A percentile compares a stretch with the other conserved stretches of the same genome.
Conservation (phyloP, 2,888 invertebrate genomes). For the Clostera curtula region DNA sequence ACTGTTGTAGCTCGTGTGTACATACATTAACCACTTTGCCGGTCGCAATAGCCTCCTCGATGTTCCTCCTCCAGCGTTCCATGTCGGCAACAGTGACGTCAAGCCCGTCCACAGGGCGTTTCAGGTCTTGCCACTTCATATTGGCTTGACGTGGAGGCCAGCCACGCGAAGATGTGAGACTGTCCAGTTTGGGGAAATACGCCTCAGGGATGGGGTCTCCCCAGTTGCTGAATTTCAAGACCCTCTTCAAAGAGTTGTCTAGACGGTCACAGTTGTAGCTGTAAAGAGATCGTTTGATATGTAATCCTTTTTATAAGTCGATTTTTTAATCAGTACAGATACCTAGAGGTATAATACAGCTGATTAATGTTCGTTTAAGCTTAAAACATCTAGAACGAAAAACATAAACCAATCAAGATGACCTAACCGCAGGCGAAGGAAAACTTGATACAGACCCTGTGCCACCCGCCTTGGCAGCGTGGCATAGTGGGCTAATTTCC, state of each 20-base stretch:
- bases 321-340: no score
- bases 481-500: no score
- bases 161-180: constrained; percentile 79
- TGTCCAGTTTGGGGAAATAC: constrained; percentile 88
- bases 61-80: constrained; percentile 83
- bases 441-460: no score
- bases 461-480: no score
- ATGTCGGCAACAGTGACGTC: constrained; percentile 78
- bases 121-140: constrained; percentile 76
- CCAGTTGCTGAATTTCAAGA: constrained; percentile 79
- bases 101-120: constrained; percentile 78
- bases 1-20: neutral
- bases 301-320: no score
- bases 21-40: constrained; percentile 76
- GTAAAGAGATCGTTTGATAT: no score
- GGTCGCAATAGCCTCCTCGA: constrained; percentile 83
- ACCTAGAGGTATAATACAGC: no score
- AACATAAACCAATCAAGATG: no score
- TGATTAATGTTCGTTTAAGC: no score
- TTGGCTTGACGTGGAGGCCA: constrained; percentile 82
- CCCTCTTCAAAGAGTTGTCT: constrained; percentile 79
- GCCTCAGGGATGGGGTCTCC: constrained; percentile 82
- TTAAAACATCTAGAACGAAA: no score
- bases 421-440: no score
- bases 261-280: constrained; percentile 87